These are phyloP conservation scores for Turnix velox DNA, from an alignment of 2,113 vertebrate species.

Conservation along the genomic window DNA sequence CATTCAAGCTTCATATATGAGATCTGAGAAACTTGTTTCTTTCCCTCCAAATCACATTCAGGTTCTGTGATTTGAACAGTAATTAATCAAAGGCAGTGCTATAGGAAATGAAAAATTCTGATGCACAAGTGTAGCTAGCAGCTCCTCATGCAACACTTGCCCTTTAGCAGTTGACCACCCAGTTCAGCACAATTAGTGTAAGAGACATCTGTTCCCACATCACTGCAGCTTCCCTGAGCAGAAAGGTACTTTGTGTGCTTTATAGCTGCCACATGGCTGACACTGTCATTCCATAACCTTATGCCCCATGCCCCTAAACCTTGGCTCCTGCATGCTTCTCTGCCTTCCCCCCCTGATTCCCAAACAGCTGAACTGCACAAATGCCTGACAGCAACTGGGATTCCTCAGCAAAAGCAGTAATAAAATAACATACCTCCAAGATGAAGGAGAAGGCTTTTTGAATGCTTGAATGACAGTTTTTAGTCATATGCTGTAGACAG, in stretches of 20 bases:
- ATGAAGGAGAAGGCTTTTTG: slow-evolving; percentile 39
- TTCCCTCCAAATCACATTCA: neutral
- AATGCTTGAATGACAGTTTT: slow-evolving; percentile 42
- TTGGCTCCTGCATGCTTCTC: slow-evolving; percentile 35
- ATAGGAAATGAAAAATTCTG: neutral
- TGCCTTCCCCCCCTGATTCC: neutral
- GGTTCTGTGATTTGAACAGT: neutral
- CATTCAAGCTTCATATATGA: neutral
- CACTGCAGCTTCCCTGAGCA: neutral
- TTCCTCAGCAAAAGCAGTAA: slow-evolving; percentile 56
- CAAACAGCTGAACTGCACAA: slow-evolving; percentile 69
- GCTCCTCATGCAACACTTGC: neutral
- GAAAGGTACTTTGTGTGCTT: slow-evolving; percentile 11
- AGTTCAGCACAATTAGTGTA: neutral
- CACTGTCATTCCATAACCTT: slow-evolving; percentile 43
- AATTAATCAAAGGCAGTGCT: slow-evolving; percentile 1
- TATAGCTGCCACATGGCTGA: slow-evolving; percentile 35
- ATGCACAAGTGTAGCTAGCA: neutral
- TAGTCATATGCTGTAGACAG: neutral
- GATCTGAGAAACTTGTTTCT: neutral
- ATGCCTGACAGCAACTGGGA: slow-evolving; percentile 58
- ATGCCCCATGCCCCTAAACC: slow-evolving; percentile 6
- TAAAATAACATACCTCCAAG: slow-evolving; percentile 27
- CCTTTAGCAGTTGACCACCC: neutral
- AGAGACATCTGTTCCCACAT: slow-evolving; percentile 18